Evolutionary conservation across 2,113 vertebrate genomes (phyloP).

Genomic region (Condylura cristata): DNA sequence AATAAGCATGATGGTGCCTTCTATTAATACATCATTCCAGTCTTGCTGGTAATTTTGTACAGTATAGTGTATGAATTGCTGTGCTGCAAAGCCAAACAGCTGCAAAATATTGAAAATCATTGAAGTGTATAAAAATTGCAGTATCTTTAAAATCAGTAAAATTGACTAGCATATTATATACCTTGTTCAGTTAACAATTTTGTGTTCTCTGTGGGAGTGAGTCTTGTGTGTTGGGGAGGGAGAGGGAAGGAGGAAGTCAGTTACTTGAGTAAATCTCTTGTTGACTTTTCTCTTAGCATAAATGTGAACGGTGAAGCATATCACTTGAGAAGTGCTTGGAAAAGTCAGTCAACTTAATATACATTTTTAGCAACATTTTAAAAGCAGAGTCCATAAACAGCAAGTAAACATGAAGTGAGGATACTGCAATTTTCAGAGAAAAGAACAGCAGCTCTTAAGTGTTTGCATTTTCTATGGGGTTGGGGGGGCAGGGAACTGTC

Average conservation of each 20-base stretch:
- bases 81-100: constrained; percentile 88
- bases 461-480: constrained; percentile 81
- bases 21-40: constrained; percentile 95
- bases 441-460: constrained; percentile 81
- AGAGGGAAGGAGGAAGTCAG: constrained; percentile 78
- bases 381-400: constrained; percentile 63
- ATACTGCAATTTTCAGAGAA: constrained; percentile 87
- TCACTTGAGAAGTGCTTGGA: constrained; percentile 63
- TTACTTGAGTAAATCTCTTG: constrained; percentile 69
- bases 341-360: constrained; percentile 63
- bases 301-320: constrained; percentile 40
- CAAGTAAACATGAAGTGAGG: constrained; percentile 79
- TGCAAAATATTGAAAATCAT: constrained; percentile 87
- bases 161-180: constrained; percentile 84
- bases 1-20: constrained; percentile 98
- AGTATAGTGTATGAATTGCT: constrained; percentile 88
- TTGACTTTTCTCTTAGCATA: constrained; percentile 74
- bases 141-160: constrained; percentile 92
- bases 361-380: constrained; percentile 69
- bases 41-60: constrained; percentile 92
- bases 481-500: constrained; percentile 77
- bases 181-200: constrained; percentile 85
- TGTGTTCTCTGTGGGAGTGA: constrained; percentile 79
- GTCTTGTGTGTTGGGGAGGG: constrained; percentile 62
- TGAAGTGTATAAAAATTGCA: constrained; percentile 89